phyloP scores from a whole-genome alignment of 2,797 vertebrate species.

The Gallinago stenura region DNA sequence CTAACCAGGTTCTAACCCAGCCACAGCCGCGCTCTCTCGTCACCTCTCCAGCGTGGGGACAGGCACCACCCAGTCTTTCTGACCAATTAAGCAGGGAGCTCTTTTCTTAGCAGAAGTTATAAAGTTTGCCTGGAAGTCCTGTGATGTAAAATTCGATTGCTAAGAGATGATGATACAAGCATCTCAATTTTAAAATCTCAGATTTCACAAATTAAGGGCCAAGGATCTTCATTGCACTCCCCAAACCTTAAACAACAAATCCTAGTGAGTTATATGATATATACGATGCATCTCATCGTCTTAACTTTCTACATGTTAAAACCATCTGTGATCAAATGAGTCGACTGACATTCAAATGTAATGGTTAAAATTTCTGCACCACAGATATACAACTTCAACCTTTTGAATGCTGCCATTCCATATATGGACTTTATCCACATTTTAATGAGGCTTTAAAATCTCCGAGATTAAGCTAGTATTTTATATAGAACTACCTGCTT shows the following conservation, averaged over 20 bases:
- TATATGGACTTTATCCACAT: slow-evolving; percentile 82
- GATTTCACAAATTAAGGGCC: background rate
- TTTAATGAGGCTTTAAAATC: slow-evolving; percentile 86
- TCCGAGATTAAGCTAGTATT: slow-evolving; percentile 81
- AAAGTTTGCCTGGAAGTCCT: background rate
- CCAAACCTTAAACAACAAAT: background rate
- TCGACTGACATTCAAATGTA: slow-evolving; percentile 63
- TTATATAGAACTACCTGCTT: slow-evolving; percentile 81
- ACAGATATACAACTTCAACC: slow-evolving; percentile 83
- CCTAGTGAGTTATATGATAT: background rate
- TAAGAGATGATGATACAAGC: rapidly evolving
- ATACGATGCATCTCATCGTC: background rate
- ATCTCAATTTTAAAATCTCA: background rate
- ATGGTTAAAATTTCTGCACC: slow-evolving; percentile 49
- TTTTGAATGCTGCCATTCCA: slow-evolving; percentile 81
- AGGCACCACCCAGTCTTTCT: background rate
- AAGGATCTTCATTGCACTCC: background rate
- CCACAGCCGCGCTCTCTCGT: rapidly evolving
- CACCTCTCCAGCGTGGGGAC: background rate
- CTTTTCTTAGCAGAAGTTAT: background rate
- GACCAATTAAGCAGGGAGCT: background rate
- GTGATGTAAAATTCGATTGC: background rate
- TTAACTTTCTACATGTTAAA: slow-evolving; percentile 1
- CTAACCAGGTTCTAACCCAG: background rate
- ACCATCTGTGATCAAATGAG: slow-evolving; percentile 39